Evolutionary conservation across 2,113 vertebrate species (phyloP), one percentile per base, ranked within the genome.

Genomic region (Campylomormyrus tamandua): DNA sequence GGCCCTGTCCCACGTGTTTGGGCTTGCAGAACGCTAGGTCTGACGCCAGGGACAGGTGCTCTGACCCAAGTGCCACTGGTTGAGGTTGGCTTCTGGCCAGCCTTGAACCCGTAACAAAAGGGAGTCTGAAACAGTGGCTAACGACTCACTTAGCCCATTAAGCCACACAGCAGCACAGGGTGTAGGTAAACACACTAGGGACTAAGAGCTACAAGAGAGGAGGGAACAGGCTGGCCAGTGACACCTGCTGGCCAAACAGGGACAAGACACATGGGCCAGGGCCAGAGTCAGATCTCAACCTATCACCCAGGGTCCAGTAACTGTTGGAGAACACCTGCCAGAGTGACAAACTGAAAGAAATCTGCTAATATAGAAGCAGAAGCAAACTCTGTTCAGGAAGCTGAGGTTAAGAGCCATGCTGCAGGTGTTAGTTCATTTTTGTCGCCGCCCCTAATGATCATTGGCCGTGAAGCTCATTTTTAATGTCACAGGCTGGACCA

Each of bases 401-500:
- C 45, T 49, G 83, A 50, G 83, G 83, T 86, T 50, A 49, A 13
- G 24, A 49, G 83, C n/a, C 2, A 50, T 48, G 21, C 9, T 50
- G 83, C 83, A 50, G 83, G 83, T 86, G 83, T 86, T 50, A 19
- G 48, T 48, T 48, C 17, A 31, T 24, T 86, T 80, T 42, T 80
- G 31, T 39, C 74, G 5, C 74, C 83, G 10, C 83, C 48, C n/a
- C 46, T 49, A 46, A 42, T 48, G 45, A 86, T 48, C 83, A 24
- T 4, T 9, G 24, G 48, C n/a, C 24, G 83, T 31, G 45, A 27
- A 0, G 8, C n/a, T 86, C 46, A 50, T 86, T 86, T 86, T 50
- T 86, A 31, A 86, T 27, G 19, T 50, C 83, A 49, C 83, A 27
- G 48, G 83, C 83, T 86, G 83, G 46, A 85, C 83, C 83, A 86